phyloP scores from a whole-genome alignment of 2,888 invertebrate genomes.

The Fragum whitleyi region DNA sequence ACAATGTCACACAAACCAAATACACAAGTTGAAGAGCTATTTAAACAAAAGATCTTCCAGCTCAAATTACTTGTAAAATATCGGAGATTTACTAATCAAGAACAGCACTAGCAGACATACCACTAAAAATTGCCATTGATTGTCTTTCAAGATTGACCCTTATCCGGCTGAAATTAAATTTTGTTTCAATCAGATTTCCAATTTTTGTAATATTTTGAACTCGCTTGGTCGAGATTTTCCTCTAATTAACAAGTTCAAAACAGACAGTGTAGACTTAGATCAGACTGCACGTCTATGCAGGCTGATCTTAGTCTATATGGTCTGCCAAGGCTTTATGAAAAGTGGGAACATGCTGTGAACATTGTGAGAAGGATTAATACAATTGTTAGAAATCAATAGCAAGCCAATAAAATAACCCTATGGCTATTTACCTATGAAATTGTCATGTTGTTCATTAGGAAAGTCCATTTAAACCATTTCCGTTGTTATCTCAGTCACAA shows the following conservation, averaged over 20 bases:
- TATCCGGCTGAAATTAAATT: too few species aligned
- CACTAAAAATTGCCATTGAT: constrained; percentile 3
- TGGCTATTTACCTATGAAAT: not conserved
- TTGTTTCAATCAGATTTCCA: too few species aligned
- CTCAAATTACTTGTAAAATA: constrained; percentile 14
- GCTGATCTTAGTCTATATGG: too few species aligned
- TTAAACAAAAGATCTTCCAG: constrained; percentile 12
- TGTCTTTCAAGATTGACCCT: constrained; percentile 8
- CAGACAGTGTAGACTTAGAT: too few species aligned
- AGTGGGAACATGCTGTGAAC: too few species aligned
- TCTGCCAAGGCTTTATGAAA: too few species aligned
- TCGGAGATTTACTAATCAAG: constrained; percentile 12
- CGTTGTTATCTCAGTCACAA: not conserved
- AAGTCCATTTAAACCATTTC: not conserved
- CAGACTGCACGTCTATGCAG: too few species aligned
- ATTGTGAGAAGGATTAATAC: too few species aligned
- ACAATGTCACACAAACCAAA: constrained; percentile 11
- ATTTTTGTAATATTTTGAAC: too few species aligned
- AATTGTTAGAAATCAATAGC: constrained; percentile 15
- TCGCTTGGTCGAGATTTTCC: too few species aligned
- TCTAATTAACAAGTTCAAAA: too few species aligned
- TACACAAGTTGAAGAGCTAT: constrained; percentile 12
- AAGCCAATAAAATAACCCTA: constrained; percentile 16
- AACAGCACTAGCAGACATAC: not conserved
- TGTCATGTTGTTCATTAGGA: not conserved